A percentile compares a stretch with the other conserved stretches of the same genome.
Evolutionary conservation across 2,888 invertebrate species (phyloP).

Genomic region (Orthosia incerta): DNA sequence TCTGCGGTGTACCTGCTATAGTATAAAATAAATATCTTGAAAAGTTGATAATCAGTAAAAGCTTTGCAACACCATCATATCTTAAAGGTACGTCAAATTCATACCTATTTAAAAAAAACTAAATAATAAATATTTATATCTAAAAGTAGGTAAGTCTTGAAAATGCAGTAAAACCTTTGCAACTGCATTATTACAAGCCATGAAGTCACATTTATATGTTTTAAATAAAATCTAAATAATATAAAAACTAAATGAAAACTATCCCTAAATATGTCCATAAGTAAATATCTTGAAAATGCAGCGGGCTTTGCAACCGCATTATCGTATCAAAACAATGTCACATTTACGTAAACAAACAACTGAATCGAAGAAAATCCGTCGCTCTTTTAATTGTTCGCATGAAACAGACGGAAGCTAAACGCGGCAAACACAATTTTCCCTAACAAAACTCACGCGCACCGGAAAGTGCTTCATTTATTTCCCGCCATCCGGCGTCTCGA

Average conservation of each 20-base stretch:
- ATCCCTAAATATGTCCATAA: too few species aligned
- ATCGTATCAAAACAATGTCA: conserved; percentile 19
- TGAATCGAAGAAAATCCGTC: conserved; percentile 52
- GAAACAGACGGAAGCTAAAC: conserved; percentile 77
- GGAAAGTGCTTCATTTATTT: conserved; percentile 87
- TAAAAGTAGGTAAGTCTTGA: too few species aligned
- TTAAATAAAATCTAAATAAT: background rate
- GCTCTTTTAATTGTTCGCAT: conserved; percentile 66
- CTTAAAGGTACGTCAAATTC: too few species aligned
- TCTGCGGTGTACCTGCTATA: too few species aligned
- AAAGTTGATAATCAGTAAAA: too few species aligned
- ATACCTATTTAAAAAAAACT: too few species aligned
- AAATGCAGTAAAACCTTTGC: too few species aligned
- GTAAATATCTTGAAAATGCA: background rate
- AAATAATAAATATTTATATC: too few species aligned
- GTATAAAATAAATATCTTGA: too few species aligned
- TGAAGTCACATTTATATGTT: too few species aligned
- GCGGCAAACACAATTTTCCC: conserved; percentile 88
- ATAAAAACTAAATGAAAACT: background rate
- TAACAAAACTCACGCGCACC: conserved; percentile 85
- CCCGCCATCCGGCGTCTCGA: conserved; percentile 89
- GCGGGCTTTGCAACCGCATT: background rate
- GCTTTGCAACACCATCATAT: too few species aligned
- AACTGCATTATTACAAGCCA: too few species aligned
- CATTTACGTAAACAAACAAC: conserved; percentile 23